phyloP scores from a whole-genome alignment of 2,113 vertebrate genomes.

The Synodontis membranacea region DNA sequence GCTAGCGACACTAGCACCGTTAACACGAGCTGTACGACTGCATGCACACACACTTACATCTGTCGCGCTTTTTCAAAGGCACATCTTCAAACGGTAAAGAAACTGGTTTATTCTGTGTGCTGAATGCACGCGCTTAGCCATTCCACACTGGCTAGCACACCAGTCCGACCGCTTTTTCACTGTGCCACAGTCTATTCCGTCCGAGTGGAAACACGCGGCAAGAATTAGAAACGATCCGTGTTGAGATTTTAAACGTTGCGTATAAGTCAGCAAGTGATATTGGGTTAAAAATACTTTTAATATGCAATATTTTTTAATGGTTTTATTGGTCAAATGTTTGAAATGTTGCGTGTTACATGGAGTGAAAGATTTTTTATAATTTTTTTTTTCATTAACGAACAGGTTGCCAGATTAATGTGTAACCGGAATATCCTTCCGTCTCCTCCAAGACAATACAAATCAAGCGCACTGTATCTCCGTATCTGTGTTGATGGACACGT shows the following conservation, averaged over 20 bases:
- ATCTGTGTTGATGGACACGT: too few relatives aligned
- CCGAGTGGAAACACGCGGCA: constrained; percentile 35
- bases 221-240: neutral
- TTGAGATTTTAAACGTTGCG: neutral
- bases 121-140: constrained; percentile 20
- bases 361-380: neutral
- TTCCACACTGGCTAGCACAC: constrained; percentile 36
- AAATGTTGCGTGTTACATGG: neutral
- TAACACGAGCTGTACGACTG: neutral
- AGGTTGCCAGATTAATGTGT: neutral
- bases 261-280: neutral
- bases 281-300: neutral
- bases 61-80: constrained; percentile 39
- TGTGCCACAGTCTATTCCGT: constrained; percentile 35
- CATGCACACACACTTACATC: constrained; percentile 33
- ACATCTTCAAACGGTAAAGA: constrained; percentile 21
- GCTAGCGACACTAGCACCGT: neutral
- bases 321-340: neutral
- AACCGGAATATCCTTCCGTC: neutral
- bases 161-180: constrained; percentile 26
- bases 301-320: neutral
- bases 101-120: neutral
- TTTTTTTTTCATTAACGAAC: neutral
- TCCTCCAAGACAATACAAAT: neutral
- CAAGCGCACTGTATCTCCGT: neutral